Base-by-base conservation (phyloP, 2,888 invertebrate species). In the Eueremaeus valkanovi region DNA sequence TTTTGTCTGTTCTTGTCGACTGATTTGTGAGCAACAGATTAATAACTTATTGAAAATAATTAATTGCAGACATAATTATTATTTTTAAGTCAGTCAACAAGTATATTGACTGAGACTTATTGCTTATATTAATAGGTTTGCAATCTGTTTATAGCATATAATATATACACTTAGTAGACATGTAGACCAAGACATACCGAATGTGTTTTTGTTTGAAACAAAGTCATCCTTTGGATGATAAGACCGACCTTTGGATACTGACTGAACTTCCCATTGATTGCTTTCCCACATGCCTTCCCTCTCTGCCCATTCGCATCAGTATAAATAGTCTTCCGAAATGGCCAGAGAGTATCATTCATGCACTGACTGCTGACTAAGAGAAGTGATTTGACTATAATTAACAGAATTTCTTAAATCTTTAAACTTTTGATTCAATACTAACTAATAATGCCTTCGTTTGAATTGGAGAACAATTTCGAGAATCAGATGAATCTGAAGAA, bases 401-500 rank as follows among this genome's bases (percentile, higher is more conserved):
- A 45, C 13, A 5, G 8, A 9, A 18, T 9, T 45, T 18, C 13
- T 45, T 45, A 45, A 45, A 45, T 45, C 18, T 45, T 45, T 45
- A 2, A 18, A 45, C 18, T 45, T 45, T 45, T 40, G 8, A 13
- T 13, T 45, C 13, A 45, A 45, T 18, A 2, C 18, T 9, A 18
- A 45, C 13, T 45, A 45, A 45, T 13, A 13, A 49, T 49, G 45
- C 16, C 45, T 49, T 51, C 51, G 3, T 6, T 51, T 51, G 21
- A 51, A 51, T 45, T 45, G 8, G 45, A 45, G 18, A 51, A 51
- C 21, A 2, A n/a, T 51, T 51, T 51, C 24, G n/a, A 2, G n/a
- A 51, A 51, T 21, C 6, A n/a, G 6, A n/a, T 61, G 58, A 61
- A 61, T 61, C 24, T 61, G 27, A 61, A 61, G 58, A 61, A 61